These are phyloP conservation scores for Andrena trimmerana DNA, from an alignment of 2,888 invertebrate species.

Conservation along the genomic window DNA sequence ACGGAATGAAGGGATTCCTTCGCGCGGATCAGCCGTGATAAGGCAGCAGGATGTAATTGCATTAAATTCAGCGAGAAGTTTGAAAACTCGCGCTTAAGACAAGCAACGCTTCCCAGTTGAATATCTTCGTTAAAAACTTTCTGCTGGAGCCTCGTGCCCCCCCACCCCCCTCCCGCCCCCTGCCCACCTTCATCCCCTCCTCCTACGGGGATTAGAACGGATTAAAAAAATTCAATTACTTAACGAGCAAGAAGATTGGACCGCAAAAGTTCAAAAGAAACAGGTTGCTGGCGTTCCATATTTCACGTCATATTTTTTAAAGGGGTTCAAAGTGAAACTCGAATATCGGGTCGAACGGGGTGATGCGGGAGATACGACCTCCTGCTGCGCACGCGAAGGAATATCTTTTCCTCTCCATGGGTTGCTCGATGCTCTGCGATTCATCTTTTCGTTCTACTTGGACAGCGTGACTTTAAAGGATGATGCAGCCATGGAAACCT, in stretches of 20 bases:
- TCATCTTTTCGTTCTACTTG: slow-evolving; percentile 26
- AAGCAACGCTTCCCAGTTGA: slow-evolving; percentile 7
- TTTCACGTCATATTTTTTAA: slow-evolving; percentile 23
- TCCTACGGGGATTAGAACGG: slow-evolving; percentile 10
- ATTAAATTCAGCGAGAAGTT: slow-evolving; percentile 39
- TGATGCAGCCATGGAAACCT: background rate
- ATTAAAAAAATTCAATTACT: slow-evolving; percentile 47
- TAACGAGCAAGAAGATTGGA: slow-evolving; percentile 33
- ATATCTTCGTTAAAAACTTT: slow-evolving; percentile 53
- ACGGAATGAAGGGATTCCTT: background rate
- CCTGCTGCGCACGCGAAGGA: slow-evolving; percentile 6
- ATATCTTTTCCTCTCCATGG: slow-evolving; percentile 43
- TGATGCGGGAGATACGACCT: slow-evolving; percentile 32
- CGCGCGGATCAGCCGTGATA: slow-evolving; percentile 10
- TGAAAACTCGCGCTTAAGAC: slow-evolving; percentile 23
- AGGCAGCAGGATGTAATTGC: slow-evolving; percentile 27
- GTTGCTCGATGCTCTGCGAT: slow-evolving; percentile 35
- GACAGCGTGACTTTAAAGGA: slow-evolving; percentile 4
- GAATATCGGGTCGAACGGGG: slow-evolving; percentile 32
- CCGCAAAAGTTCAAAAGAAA: slow-evolving; percentile 22
- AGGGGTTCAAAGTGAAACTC: slow-evolving; percentile 28
- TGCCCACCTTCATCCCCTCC: too few relatives aligned
- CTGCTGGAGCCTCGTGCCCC: too few relatives aligned
- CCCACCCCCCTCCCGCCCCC: too few relatives aligned
- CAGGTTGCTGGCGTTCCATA: slow-evolving; percentile 35